phyloP scores from a whole-genome alignment of 2,797 vertebrate genomes.

The Chloroceryle amazona region DNA sequence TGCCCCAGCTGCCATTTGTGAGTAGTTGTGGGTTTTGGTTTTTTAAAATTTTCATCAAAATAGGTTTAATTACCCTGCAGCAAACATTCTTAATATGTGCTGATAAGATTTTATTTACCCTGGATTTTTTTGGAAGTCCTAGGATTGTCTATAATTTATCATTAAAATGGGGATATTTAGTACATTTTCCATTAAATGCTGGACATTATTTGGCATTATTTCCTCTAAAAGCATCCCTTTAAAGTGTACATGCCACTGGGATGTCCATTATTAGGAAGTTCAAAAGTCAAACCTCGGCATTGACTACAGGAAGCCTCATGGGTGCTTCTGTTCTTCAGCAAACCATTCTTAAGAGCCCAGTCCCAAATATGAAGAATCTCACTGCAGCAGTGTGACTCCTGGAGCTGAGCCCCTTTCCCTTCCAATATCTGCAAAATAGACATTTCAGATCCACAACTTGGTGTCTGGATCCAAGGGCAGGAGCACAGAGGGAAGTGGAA shows the following conservation, averaged over 20 bases:
- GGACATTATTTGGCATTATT: neutral
- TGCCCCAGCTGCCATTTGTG: neutral
- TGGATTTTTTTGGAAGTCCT: neutral
- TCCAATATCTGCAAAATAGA: neutral
- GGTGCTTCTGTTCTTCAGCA: neutral
- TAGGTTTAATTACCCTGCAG: neutral
- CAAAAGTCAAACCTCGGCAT: neutral
- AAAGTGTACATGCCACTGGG: neutral
- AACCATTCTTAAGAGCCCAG: neutral
- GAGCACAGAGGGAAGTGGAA: neutral
- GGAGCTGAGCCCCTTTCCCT: neutral
- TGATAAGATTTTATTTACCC: neutral
- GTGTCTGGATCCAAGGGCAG: neutral
- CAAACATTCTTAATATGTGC: neutral
- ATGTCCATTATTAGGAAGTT: neutral
- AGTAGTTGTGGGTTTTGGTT: neutral
- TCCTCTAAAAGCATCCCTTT: neutral
- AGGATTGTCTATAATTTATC: neutral
- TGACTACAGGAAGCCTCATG: neutral
- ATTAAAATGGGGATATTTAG: neutral
- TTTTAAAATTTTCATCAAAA: neutral
- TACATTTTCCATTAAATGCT: neutral
- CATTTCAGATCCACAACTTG: neutral
- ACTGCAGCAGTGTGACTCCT: neutral
- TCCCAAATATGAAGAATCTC: neutral